A percentile compares a stretch with the other conserved stretches of the same genome.
phyloP scores from a whole-genome alignment of 2,113 vertebrate species.

The Oryzias curvinotus region DNA sequence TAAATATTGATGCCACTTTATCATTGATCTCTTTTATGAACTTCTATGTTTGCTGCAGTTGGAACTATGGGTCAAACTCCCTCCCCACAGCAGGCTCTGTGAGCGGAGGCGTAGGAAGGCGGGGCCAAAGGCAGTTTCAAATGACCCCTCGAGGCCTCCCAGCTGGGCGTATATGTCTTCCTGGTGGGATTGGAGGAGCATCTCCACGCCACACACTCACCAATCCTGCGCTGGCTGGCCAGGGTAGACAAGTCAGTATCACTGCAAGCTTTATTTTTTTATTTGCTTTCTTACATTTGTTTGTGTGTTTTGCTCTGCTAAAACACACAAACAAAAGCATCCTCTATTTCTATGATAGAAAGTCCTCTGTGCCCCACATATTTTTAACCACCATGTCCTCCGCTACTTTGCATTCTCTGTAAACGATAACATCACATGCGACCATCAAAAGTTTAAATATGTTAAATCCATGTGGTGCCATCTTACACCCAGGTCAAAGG shows the following conservation, averaged over 20 bases:
- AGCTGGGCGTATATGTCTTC: slow-evolving; percentile 83
- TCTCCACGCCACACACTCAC: slow-evolving; percentile 88
- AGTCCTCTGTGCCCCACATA: not conserved
- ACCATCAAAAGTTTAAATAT: not conserved
- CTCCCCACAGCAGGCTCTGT: slow-evolving; percentile 97
- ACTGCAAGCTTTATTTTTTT: not conserved
- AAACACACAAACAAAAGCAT: no score
- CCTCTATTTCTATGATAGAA: no score
- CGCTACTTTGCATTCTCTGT: not conserved
- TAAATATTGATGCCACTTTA: no score
- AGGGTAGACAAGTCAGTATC: slow-evolving; percentile 87
- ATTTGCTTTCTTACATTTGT: not conserved
- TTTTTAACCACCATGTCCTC: not conserved
- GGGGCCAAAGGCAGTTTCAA: slow-evolving; percentile 87
- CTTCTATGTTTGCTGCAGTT: slow-evolving; percentile 69
- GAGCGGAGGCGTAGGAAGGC: slow-evolving; percentile 84
- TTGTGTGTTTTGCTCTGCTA: not conserved
- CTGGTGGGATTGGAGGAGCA: slow-evolving; percentile 82
- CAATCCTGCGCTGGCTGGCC: slow-evolving; percentile 80
- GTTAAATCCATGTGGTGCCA: not conserved
- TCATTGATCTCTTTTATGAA: not conserved
- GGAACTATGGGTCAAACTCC: slow-evolving; percentile 92
- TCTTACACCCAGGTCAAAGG: no score
- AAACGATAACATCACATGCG: not conserved
- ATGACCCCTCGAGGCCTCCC: slow-evolving; percentile 86